Percentiles rank a stretch among this genome's conserved stretches.
phyloP scores from a whole-genome alignment of 2,113 vertebrate genomes.

The Caranx melampygus region DNA sequence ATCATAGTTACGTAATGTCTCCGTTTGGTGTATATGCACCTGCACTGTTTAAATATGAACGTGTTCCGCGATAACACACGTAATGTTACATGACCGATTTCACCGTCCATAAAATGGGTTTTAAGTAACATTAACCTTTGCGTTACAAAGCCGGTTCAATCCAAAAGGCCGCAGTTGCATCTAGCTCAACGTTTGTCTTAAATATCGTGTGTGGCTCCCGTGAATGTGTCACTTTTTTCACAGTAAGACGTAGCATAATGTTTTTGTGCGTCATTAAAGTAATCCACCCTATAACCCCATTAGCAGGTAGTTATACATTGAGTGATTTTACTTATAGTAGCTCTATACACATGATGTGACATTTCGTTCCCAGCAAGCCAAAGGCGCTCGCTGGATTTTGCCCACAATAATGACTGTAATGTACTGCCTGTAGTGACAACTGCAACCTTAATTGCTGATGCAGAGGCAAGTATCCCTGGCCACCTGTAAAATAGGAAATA shows the following conservation, averaged over 20 bases:
- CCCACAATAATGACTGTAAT: constrained; percentile 4
- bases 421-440: constrained; percentile 13
- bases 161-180: constrained; percentile 48
- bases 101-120: constrained; percentile 19
- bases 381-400: background rate
- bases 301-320: constrained; percentile 2
- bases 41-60: background rate
- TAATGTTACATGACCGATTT: constrained; percentile 20
- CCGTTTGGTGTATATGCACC: background rate
- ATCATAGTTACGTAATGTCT: constrained; percentile 22
- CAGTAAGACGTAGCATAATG: background rate
- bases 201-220: background rate
- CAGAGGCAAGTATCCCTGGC: constrained; percentile 6
- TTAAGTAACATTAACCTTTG: constrained; percentile 38
- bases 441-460: constrained; percentile 6
- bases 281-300: constrained; percentile 16
- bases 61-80: background rate
- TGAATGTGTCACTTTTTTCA: background rate
- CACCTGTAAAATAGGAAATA: constrained; percentile 46
- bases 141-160: constrained; percentile 44
- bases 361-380: constrained; percentile 12
- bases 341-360: constrained; percentile 13
- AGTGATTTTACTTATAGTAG: constrained; percentile 13
- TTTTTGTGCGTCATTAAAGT: constrained; percentile 36
- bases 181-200: background rate